Evolutionary conservation across 2,888 invertebrate species (phyloP).

Genomic region (Synergus japonicus): DNA sequence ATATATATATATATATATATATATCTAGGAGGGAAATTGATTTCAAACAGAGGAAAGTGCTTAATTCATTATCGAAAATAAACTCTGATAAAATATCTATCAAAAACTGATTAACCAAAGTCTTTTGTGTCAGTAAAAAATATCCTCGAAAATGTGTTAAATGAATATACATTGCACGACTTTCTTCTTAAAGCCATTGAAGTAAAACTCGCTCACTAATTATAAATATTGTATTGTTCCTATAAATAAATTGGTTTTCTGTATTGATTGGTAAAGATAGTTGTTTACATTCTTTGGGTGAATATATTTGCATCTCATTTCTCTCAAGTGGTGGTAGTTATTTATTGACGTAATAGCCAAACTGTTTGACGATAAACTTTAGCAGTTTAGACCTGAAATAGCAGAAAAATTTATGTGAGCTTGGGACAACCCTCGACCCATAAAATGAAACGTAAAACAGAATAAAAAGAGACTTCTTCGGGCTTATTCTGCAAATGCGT

Average conservation of each 20-base stretch:
- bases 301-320: constrained; percentile 19
- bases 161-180: too few relatives aligned
- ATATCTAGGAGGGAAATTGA: constrained; percentile 16
- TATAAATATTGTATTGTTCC: too few relatives aligned
- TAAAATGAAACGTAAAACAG: neutral
- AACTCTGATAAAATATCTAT: constrained; percentile 4
- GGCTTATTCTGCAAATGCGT: neutral
- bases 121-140: neutral
- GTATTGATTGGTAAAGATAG: neutral
- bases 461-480: neutral
- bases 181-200: too few relatives aligned
- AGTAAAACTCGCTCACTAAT: too few relatives aligned
- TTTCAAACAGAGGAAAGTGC: constrained; percentile 10
- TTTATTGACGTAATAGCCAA: neutral
- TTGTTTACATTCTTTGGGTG: neutral
- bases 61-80: neutral
- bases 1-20: too few relatives aligned
- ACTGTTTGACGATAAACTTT: constrained; percentile 1
- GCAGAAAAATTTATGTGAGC: constrained; percentile 24
- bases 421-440: neutral
- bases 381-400: neutral
- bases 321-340: neutral
- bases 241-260: too few relatives aligned
- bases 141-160: too few relatives aligned
- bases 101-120: constrained; percentile 2